Evolutionary conservation across 2,113 vertebrate species (phyloP), one percentile per base, ranked within the genome.

Genomic region (Acrocephalus kingi): DNA sequence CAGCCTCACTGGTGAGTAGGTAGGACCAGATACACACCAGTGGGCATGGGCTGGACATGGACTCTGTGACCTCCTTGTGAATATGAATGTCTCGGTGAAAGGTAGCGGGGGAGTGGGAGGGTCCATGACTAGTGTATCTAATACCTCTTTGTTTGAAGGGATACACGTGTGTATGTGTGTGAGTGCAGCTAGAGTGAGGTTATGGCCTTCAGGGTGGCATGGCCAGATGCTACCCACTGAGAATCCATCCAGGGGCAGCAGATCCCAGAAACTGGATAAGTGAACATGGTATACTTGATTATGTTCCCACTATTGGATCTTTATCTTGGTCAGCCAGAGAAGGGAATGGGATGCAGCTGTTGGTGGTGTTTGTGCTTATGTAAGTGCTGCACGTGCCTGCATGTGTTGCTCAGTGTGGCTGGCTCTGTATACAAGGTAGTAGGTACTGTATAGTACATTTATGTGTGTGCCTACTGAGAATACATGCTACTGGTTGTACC

Each of bases 111-210:
- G 5, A 74, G 16, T 3, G 0, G 31, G 18, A 67, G 15, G 3
- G 35, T 58, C 5, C 12, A 23, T 16, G 25, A 23, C 9, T 41
- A 22, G 3, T 23, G 6, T 39, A 33, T 64, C 7, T 30, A 37
- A 22, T 13, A 23, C 9, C 0, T 0, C 15, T 37, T 33, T 64
- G 20, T 35, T 64, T 48, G 27, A 43, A 63, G 20, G 27, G 11
- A 45, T 63, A 21, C 3, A 4, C 13, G 1, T 7, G 3, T 15
- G 1, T 3, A 3, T 6, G 3, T 21, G 15, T 72, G 9, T 6
- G 1, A 39, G 31, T 31, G 8, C 55, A 55, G 35, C 14, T 55
- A 8, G 13, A 41, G 7, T 5, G 12, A 15, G 7, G 3, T 46
- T 78, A 25, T 14, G 33, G 35, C 12, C 16, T 46, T 54, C 31